Evolutionary conservation across 1,140 invertebrate species (phyloP), one percentile per base, ranked within the genome.

Genomic region (Spodoptera frugiperda): DNA sequence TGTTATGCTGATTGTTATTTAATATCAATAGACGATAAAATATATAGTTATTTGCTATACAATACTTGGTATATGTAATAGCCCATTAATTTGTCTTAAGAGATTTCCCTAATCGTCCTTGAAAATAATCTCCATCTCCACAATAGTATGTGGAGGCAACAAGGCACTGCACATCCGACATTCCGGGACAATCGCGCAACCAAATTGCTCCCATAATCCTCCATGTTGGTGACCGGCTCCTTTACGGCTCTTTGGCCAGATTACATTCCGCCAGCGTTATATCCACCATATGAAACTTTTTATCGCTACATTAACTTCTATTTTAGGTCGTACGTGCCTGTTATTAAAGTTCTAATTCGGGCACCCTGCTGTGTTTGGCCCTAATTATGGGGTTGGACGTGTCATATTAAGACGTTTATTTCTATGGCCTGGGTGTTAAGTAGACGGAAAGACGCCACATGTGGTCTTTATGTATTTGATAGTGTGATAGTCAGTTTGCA

Each of bases 301-400:
- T 79, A 76, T 79, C 73, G 74, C 78, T 46, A 67, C 65, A 79
- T 76, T 76, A 71, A 79, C 46, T 75, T 61, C 78, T 71, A 79
- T 76, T 78, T 79, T 70, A 79, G 71, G 33, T 71, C 63, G 30
- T 75, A 53, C 63, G 54, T 14, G 25, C 17, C 11, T 48, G 71
- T 65, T 79, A 79, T 79, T 75, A 79, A 79, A 70, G 71, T 57
- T 68, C 78, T 49, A 61, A 79, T 79, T 79, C 51, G 65, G 71
- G 15, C 57, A 51, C 49, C 74, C 74, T 61, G 53, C 63, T 57
- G 49, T 61, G 71, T 59, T 51, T 49, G 44, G 19, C 59, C 59
- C 30, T 65, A 75, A 65, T 75, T 75, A 63, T 75, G 48, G 57
- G 65, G 59, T 30, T 12, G 11, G 49, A 53, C 63, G 63, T 67